phyloP scores from a whole-genome alignment of 1,140 invertebrate species.

The Drosophila pseudoananassae region DNA sequence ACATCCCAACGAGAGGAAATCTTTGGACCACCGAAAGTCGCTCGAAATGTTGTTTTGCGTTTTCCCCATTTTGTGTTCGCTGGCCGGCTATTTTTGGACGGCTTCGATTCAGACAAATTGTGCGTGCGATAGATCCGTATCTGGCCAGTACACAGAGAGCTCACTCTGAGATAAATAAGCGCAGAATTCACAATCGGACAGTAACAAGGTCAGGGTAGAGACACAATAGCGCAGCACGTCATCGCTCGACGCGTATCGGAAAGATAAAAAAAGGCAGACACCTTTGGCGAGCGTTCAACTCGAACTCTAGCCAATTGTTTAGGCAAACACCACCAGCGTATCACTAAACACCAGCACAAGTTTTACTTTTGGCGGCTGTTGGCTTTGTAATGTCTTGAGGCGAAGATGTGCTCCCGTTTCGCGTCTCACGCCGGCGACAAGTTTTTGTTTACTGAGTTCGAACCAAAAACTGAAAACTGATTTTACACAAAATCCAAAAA shows the following conservation, averaged over 20 bases:
- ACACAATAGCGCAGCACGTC: slow-evolving; percentile 43
- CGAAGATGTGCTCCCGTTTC: slow-evolving; percentile 48
- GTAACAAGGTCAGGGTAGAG: slow-evolving; percentile 76
- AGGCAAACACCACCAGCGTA: slow-evolving; percentile 62
- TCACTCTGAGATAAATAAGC: slow-evolving; percentile 35
- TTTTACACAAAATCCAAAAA: slow-evolving; percentile 76
- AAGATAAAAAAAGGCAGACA: slow-evolving; percentile 29
- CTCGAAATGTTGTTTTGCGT: slow-evolving; percentile 56
- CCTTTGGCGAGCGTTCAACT: slow-evolving; percentile 64
- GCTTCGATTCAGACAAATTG: slow-evolving; percentile 70
- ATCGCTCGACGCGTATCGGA: slow-evolving; percentile 45
- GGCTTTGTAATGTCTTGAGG: slow-evolving; percentile 13
- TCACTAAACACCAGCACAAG: slow-evolving; percentile 17
- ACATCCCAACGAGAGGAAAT: slow-evolving; percentile 19
- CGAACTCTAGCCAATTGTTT: slow-evolving; percentile 70
- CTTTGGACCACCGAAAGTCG: slow-evolving; percentile 31
- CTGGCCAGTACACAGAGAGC: slow-evolving; percentile 33
- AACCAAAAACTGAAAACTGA: slow-evolving; percentile 67
- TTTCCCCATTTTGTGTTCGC: slow-evolving; percentile 49
- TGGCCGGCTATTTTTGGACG: slow-evolving; percentile 39
- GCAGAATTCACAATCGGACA: slow-evolving; percentile 51
- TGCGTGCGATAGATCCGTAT: slow-evolving; percentile 62
- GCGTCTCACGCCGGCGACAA: slow-evolving; percentile 82
- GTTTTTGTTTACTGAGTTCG: slow-evolving; percentile 84
- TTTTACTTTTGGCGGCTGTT: slow-evolving; percentile 34